phyloP scores from a whole-genome alignment of 92 coral and sea anemone genomes.

The Zoanthus solanderi region DNA sequence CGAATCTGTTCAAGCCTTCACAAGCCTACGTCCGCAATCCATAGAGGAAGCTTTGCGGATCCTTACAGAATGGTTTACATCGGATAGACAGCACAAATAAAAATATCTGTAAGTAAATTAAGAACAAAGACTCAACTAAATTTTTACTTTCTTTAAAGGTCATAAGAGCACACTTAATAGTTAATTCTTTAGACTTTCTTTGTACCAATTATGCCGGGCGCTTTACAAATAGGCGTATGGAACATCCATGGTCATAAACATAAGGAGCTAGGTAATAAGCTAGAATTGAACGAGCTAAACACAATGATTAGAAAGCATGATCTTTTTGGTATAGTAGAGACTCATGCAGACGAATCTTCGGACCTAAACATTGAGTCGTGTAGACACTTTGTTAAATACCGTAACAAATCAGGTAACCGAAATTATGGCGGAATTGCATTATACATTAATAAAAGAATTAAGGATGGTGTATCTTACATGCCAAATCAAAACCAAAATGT shows the following conservation, averaged over 20 bases:
- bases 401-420: slow-evolving; percentile 23
- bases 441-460: slow-evolving; percentile 14
- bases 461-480: slow-evolving; percentile 26
- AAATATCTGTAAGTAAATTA: neutral
- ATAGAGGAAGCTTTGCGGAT: slow-evolving; percentile 11
- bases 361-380: slow-evolving; percentile 3
- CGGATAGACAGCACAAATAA: neutral
- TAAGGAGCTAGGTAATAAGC: slow-evolving; percentile 35
- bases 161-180: neutral
- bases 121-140: slow-evolving; percentile 5
- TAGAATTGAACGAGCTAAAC: slow-evolving; percentile 27
- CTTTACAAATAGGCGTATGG: slow-evolving; percentile 31
- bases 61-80: slow-evolving; percentile 24
- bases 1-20: slow-evolving; percentile 3
- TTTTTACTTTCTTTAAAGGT: neutral
- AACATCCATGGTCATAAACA: slow-evolving; percentile 31
- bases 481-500: slow-evolving; percentile 39
- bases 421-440: slow-evolving; percentile 18
- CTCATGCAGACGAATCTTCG: slow-evolving; percentile 13
- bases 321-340: slow-evolving; percentile 8
- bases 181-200: neutral
- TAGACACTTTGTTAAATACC: slow-evolving; percentile 30
- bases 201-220: slow-evolving; percentile 25
- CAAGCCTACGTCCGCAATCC: slow-evolving; percentile 25
- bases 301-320: slow-evolving; percentile 19